Evolutionary conservation across 2,888 invertebrate genomes (phyloP).

Genomic region (Scrobipalpa costella): DNA sequence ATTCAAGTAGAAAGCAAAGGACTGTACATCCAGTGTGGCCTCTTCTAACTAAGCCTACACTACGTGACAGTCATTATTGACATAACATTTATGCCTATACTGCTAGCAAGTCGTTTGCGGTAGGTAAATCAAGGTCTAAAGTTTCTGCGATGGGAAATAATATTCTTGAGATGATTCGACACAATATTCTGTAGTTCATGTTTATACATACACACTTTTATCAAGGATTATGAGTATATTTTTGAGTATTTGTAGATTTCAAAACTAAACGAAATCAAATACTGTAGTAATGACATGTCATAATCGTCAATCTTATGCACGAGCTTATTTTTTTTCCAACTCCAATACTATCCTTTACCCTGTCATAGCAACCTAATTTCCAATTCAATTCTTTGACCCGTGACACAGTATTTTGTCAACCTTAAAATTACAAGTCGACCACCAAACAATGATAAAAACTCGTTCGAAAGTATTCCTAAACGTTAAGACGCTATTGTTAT

Average conservation of each 20-base stretch:
- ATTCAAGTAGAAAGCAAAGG: not conserved
- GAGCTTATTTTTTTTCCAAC: not conserved
- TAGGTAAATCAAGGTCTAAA: constrained; percentile 6
- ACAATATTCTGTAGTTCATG: not conserved
- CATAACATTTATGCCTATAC: constrained; percentile 42
- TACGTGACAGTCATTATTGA: constrained; percentile 62
- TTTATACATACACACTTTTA: not conserved
- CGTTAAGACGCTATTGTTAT: constrained; percentile 60
- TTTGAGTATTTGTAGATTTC: no score
- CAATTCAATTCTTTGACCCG: constrained; percentile 38
- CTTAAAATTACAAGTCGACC: constrained; percentile 32
- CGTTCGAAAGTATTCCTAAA: constrained; percentile 56
- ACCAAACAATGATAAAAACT: constrained; percentile 36
- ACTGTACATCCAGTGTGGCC: constrained; percentile 41
- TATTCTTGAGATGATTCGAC: not conserved
- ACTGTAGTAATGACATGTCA: not conserved
- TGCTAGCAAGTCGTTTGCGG: constrained; percentile 30
- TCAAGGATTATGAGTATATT: no score
- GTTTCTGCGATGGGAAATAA: constrained; percentile 7
- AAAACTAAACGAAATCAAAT: not conserved
- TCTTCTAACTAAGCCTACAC: constrained; percentile 58
- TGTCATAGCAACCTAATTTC: constrained; percentile 25
- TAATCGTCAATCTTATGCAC: not conserved
- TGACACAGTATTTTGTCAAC: constrained; percentile 35
- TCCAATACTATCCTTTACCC: not conserved